phyloP scores from a whole-genome alignment of 1,140 invertebrate genomes.

The Thalassaphorura encarpata region DNA sequence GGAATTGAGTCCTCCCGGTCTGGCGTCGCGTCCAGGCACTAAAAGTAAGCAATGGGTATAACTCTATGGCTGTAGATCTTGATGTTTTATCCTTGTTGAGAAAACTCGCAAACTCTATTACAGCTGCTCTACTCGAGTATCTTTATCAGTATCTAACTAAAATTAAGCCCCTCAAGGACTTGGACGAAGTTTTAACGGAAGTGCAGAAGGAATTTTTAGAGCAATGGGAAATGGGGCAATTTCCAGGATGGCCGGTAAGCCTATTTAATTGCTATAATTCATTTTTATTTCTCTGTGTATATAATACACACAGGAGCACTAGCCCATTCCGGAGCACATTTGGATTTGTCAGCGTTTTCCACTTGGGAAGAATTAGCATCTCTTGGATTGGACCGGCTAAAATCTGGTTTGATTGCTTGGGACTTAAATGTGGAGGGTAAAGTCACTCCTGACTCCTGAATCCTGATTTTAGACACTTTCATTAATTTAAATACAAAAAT shows the following conservation, averaged over 20 bases:
- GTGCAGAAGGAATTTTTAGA: slow-evolving; percentile 71
- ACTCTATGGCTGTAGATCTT: too few species aligned
- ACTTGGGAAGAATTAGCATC: slow-evolving; percentile 95
- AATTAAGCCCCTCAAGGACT: slow-evolving; percentile 83
- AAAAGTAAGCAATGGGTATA: too few species aligned
- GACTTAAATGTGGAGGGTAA: slow-evolving; percentile 98
- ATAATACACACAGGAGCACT: slow-evolving; percentile 71
- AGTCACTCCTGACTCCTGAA: too few species aligned
- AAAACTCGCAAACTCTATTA: too few species aligned
- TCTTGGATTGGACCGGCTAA: slow-evolving; percentile 89
- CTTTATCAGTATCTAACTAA: slow-evolving; percentile 71
- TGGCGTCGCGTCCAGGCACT: too few species aligned
- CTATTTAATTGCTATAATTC: too few species aligned
- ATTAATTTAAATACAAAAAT: too few species aligned
- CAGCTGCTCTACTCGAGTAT: slow-evolving; percentile 89
- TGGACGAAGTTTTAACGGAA: slow-evolving; percentile 64
- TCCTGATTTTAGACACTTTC: too few species aligned
- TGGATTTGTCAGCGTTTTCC: slow-evolving; percentile 92
- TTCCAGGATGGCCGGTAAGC: slow-evolving; percentile 95
- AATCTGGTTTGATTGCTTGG: slow-evolving; percentile 96
- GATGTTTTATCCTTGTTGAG: too few species aligned
- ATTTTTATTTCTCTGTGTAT: too few species aligned
- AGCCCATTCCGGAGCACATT: slow-evolving; percentile 83
- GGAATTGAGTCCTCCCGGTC: too few species aligned
- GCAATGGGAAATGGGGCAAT: slow-evolving; percentile 79